These are phyloP conservation scores for Andrena chrysosceles DNA, from an alignment of 2,888 invertebrate species.

Conservation along the genomic window DNA sequence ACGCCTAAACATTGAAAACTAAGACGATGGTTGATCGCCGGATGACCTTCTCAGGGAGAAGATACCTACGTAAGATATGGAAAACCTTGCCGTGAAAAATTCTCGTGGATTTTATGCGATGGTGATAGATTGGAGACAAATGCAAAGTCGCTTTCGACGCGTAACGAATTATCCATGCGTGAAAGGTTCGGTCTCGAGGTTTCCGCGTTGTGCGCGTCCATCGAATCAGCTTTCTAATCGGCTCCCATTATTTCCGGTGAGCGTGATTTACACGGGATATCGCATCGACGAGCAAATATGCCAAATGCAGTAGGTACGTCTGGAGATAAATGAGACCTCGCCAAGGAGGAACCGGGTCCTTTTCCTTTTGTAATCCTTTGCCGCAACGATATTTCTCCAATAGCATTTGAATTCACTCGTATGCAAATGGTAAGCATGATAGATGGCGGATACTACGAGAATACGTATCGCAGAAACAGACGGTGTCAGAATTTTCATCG, in stretches of 20 bases:
- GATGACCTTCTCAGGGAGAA: background rate
- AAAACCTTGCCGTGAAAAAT: background rate
- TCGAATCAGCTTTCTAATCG: slow-evolving; percentile 73
- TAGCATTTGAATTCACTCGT: slow-evolving; percentile 43
- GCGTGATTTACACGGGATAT: slow-evolving; percentile 69
- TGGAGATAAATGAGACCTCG: slow-evolving; percentile 64
- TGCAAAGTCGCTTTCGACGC: slow-evolving; percentile 40
- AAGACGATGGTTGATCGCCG: slow-evolving; percentile 2
- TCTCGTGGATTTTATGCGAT: background rate
- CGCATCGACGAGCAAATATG: slow-evolving; percentile 61
- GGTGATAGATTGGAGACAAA: slow-evolving; percentile 43
- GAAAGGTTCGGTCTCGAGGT: slow-evolving; percentile 62
- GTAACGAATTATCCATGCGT: slow-evolving; percentile 62
- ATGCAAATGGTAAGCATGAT: slow-evolving; percentile 56
- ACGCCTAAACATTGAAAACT: slow-evolving; percentile 4
- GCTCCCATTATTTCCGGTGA: slow-evolving; percentile 72
- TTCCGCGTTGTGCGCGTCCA: slow-evolving; percentile 58
- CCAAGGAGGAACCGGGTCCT: slow-evolving; percentile 32
- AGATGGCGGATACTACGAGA: slow-evolving; percentile 38
- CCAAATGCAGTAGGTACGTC: slow-evolving; percentile 51
- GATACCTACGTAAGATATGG: background rate
- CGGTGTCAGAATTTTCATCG: slow-evolving; percentile 52
- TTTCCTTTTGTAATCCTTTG: slow-evolving; percentile 46
- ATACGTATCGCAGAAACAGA: slow-evolving; percentile 45
- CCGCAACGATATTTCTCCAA: slow-evolving; percentile 50